A percentile compares a stretch with the other conserved stretches of the same genome.
Conservation (phyloP, 1,140 invertebrate species). For the Agrypnia vestita region DNA sequence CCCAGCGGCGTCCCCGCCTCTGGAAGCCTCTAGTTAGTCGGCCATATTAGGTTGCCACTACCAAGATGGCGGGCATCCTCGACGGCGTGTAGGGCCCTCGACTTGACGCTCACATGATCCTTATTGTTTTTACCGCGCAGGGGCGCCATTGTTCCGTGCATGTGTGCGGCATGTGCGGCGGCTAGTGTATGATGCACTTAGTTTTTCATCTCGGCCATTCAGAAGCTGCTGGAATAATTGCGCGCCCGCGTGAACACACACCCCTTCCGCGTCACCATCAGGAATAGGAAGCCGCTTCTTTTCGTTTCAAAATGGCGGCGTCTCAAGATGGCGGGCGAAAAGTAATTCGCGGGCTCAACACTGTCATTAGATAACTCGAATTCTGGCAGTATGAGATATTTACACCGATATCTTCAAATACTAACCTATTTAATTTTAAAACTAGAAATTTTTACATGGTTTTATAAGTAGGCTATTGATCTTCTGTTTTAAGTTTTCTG, state of each 20-base stretch:
- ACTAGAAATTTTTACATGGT: too few species aligned
- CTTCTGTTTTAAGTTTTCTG: too few species aligned
- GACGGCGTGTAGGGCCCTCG: neutral
- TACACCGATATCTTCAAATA: too few species aligned
- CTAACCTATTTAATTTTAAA: too few species aligned
- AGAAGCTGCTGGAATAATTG: slow-evolving; percentile 32
- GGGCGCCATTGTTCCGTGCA: slow-evolving; percentile 24
- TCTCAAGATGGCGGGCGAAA: slow-evolving; percentile 27
- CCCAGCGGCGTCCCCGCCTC: neutral
- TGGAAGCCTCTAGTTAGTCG: slow-evolving; percentile 15
- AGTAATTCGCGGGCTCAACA: too few species aligned
- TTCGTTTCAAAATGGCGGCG: slow-evolving; percentile 18
- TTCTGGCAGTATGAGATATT: too few species aligned
- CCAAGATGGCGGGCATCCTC: slow-evolving; percentile 27
- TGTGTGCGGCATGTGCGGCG: slow-evolving; percentile 21
- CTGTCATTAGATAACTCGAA: too few species aligned
- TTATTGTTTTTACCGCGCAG: slow-evolving; percentile 32
- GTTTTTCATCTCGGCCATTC: slow-evolving; percentile 38
- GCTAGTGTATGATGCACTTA: slow-evolving; percentile 33
- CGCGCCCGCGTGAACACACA: slow-evolving; percentile 32
- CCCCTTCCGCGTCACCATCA: slow-evolving; percentile 12
- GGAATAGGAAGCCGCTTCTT: slow-evolving; percentile 19
- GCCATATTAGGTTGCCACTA: slow-evolving; percentile 37
- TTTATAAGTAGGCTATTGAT: too few species aligned
- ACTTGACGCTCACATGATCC: neutral